A percentile compares a stretch with the other conserved stretches of the same genome.
These are phyloP conservation scores for Bothrops jararaca DNA, from an alignment of 2,113 vertebrate species.

Conservation along the genomic window DNA sequence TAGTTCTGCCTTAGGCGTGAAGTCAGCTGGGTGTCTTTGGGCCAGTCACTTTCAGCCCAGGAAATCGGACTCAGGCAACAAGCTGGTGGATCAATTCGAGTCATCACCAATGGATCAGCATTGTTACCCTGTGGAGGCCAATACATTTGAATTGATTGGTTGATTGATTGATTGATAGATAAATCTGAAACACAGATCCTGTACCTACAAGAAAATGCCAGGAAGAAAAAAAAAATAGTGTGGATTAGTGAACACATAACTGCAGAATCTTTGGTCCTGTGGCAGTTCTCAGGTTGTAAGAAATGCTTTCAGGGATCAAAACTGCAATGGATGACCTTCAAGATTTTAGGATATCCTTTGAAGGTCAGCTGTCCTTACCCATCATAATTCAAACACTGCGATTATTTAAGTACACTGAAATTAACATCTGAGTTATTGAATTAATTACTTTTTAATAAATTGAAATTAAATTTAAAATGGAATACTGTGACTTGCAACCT, in stretches of 20 bases:
- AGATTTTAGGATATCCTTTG: background rate
- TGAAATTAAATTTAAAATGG: too few species aligned
- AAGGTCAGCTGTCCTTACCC: background rate
- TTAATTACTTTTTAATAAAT: too few species aligned
- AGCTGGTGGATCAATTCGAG: background rate
- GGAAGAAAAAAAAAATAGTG: background rate
- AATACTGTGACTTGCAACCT: background rate
- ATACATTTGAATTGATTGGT: too few species aligned
- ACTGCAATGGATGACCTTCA: background rate
- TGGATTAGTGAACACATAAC: background rate
- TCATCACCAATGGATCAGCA: background rate
- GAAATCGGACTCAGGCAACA: background rate
- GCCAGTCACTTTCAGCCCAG: background rate
- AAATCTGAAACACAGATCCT: too few species aligned
- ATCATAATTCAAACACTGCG: background rate
- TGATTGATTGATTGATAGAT: too few species aligned
- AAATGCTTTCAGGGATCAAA: background rate
- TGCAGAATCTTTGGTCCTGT: background rate
- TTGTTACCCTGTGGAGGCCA: background rate
- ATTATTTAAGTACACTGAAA: background rate
- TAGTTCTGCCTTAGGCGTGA: background rate
- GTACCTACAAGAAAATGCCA: too few species aligned
- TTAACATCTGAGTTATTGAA: background rate
- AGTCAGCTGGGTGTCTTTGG: background rate
- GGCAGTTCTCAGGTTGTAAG: background rate